Conservation (phyloP, 2,113 vertebrate genomes). For the Nibea coibor region DNA sequence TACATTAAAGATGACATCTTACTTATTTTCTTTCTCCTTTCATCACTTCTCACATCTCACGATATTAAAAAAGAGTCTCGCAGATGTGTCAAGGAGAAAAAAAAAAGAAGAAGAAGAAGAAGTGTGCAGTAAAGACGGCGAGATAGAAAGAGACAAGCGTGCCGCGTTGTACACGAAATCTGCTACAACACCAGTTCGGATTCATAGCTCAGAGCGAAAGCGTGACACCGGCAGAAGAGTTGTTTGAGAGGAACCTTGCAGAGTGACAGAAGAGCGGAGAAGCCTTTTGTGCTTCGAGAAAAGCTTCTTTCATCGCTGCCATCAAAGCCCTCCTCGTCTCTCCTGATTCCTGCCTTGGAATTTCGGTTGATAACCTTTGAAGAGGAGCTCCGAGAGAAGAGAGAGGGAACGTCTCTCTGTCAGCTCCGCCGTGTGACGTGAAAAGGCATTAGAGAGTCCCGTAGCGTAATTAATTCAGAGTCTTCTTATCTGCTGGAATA, state of each 20-base stretch:
- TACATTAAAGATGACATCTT: slow-evolving; percentile 81
- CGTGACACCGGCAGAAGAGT: slow-evolving; percentile 46
- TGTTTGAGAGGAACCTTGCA: slow-evolving; percentile 62
- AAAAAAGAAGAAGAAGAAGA: neutral
- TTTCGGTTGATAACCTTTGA: slow-evolving; percentile 75
- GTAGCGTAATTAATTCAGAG: slow-evolving; percentile 77
- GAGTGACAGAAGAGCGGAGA: slow-evolving; percentile 48
- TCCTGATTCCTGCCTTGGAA: slow-evolving; percentile 67
- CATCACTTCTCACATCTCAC: slow-evolving; percentile 66
- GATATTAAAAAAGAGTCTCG: slow-evolving; percentile 57
- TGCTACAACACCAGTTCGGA: slow-evolving; percentile 63
- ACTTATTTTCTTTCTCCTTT: slow-evolving; percentile 75
- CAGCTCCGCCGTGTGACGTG: no score
- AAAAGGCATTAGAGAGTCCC: slow-evolving; percentile 46
- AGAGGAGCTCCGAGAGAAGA: slow-evolving; percentile 42
- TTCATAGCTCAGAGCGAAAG: slow-evolving; percentile 52
- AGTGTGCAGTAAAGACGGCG: neutral
- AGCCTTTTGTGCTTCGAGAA: slow-evolving; percentile 67
- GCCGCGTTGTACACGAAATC: slow-evolving; percentile 48
- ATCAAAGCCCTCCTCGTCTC: slow-evolving; percentile 71
- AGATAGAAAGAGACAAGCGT: slow-evolving; percentile 53
- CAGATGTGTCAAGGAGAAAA: neutral
- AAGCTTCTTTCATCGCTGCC: slow-evolving; percentile 74
- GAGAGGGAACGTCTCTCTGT: no score
- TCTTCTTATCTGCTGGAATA: slow-evolving; percentile 62